These are phyloP conservation scores for Axinella damicornis DNA, from an alignment of 37 sponge, comb jelly and placozoan species.

Conservation along the genomic window DNA sequence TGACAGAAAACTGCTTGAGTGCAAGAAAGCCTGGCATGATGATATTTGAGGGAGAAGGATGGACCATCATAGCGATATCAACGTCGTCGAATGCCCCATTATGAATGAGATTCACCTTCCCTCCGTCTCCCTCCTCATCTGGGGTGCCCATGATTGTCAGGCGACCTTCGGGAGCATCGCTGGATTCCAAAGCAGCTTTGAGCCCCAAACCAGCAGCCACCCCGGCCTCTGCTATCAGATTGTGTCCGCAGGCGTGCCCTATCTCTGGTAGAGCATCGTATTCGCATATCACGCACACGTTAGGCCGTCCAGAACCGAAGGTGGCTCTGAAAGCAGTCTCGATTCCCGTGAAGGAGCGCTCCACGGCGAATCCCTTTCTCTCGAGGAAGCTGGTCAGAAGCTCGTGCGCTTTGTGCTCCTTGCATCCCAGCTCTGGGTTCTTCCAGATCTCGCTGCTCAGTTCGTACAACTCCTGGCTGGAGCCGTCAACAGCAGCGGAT, in stretches of 20 bases:
- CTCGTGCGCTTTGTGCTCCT: slow-evolving; percentile 81
- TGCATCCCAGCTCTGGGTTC: slow-evolving; percentile 14
- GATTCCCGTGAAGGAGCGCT: slow-evolving; percentile 64
- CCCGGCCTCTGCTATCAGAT: slow-evolving; percentile 96
- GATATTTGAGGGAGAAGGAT: slow-evolving; percentile 65
- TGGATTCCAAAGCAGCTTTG: slow-evolving; percentile 71
- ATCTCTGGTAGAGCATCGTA: slow-evolving; percentile 94
- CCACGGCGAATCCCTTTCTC: slow-evolving; percentile 82
- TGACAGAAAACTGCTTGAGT: slow-evolving; percentile 15
- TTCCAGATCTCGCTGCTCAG: slow-evolving; percentile 14
- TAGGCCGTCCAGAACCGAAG: slow-evolving; percentile 62
- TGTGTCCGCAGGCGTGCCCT: slow-evolving; percentile 96
- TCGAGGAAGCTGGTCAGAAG: slow-evolving; percentile 74
- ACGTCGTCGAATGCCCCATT: slow-evolving; percentile 70
- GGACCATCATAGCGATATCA: slow-evolving; percentile 94
- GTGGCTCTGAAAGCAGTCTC: slow-evolving; percentile 89
- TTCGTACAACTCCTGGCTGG: neutral
- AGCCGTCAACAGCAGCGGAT: neutral
- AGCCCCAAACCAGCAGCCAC: slow-evolving; percentile 78
- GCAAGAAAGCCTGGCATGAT: slow-evolving; percentile 28
- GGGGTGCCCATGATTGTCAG: slow-evolving; percentile 89
- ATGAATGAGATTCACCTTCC: slow-evolving; percentile 81
- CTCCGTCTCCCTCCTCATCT: slow-evolving; percentile 91
- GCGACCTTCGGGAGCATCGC: slow-evolving; percentile 35
- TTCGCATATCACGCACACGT: slow-evolving; percentile 87